phyloP scores from a whole-genome alignment of 2,888 invertebrate species.

The Pristionchus maxplancki region DNA sequence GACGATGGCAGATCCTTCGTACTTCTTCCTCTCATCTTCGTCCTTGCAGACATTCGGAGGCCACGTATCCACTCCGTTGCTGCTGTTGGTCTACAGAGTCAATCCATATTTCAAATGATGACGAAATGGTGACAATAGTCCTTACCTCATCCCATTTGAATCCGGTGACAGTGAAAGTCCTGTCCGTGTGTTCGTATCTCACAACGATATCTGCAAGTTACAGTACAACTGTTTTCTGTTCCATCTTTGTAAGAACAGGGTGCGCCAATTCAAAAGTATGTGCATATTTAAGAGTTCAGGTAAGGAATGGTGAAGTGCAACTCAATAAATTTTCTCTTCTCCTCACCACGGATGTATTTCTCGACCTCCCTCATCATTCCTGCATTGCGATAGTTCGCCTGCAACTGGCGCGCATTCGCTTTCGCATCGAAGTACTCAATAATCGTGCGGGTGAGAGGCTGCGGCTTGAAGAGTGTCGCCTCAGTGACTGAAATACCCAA shows the following conservation, averaged over 20 bases:
- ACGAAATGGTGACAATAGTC: background rate
- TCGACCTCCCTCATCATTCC: background rate
- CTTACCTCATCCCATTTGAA: background rate
- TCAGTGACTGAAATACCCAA: too few relatives aligned
- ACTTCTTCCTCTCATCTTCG: background rate
- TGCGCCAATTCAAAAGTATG: too few relatives aligned
- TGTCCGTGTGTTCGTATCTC: background rate
- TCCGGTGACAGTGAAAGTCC: background rate
- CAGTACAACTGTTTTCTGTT: too few relatives aligned
- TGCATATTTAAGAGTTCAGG: background rate
- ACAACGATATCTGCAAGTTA: background rate
- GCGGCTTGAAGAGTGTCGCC: conserved; percentile 27
- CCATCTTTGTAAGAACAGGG: too few relatives aligned
- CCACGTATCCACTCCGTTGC: background rate
- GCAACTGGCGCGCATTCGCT: background rate
- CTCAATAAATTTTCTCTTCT: too few relatives aligned
- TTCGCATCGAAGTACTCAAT: background rate
- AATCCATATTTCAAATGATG: background rate
- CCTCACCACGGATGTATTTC: background rate
- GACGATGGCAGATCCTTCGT: background rate
- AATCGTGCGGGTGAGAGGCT: background rate
- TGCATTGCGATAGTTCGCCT: background rate
- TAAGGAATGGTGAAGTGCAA: too few relatives aligned
- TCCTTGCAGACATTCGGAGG: background rate
- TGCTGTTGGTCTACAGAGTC: too few relatives aligned